Base-by-base conservation (phyloP, 2,113 vertebrate genomes). In the Pomatorhinus ruficollis region DNA sequence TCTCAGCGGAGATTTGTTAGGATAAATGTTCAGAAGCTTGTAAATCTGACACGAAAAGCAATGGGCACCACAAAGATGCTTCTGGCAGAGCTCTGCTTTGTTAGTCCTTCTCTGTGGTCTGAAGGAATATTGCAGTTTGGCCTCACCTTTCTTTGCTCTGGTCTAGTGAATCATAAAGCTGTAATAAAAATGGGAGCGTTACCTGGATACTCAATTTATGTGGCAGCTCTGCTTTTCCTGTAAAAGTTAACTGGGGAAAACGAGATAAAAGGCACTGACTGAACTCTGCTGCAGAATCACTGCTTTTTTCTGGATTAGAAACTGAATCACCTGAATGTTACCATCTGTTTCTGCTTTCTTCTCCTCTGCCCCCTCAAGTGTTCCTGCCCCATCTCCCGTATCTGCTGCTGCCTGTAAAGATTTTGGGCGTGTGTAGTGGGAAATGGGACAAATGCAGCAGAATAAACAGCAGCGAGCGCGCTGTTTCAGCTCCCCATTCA, bases 401-500 rank as follows among this genome's bases (percentile, higher is more conserved):
- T 37, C 22, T 87, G 64, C 47, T 37, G 54, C 59, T 74, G 33
- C 86, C 42, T 45, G 39, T 30, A n/a, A 25, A 57, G 50, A 22
- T 54, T 53, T 68, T 31, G 53, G 52, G 27, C 8, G 31, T 1
- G 27, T 31, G 52, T 5, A 5, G 35, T 23, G 44, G 50, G 44
- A 61, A 60, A n/a, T 2, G 25, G 66, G 33, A 49, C 25, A 17
- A 8, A 30, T 8, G 2, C 33, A 45, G 70, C 45, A 16, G 35
- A 52, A 14, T 3, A 8, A 66, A 3, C 3, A 44, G 18, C 22
- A 0, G 8, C 6, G 47, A 57, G 70, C 1, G 54, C 30, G 1
- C 7, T n/a, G n/a, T n/a, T n/a, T 5, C 4, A 28, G 0, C 21
- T 27, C 24, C 74, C 3, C 17, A 1, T 3, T 3, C 13, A 0